Percentiles rank a stretch among this genome's conserved stretches.
Evolutionary conservation across 2,888 invertebrate species (phyloP).

Genomic region (Macropis europaea): DNA sequence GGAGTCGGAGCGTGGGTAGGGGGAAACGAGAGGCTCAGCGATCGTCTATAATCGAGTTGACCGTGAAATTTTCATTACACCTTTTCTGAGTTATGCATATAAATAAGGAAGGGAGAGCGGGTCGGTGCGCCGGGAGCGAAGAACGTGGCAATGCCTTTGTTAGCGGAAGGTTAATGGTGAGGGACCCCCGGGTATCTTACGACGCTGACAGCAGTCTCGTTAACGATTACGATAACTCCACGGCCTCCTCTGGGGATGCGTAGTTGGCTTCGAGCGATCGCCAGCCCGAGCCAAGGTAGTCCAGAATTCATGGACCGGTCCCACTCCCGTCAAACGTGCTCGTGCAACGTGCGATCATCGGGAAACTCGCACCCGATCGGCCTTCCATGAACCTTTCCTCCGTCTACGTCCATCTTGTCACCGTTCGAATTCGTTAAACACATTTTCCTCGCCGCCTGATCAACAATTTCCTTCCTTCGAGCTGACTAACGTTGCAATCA

Average conservation of each 20-base stretch:
- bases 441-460: no score
- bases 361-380: no score
- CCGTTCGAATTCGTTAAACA: no score
- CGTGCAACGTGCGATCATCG: constrained; percentile 13
- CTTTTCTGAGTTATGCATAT: constrained; percentile 77
- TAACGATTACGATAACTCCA: constrained; percentile 75
- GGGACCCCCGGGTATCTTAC: constrained; percentile 73
- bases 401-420: no score
- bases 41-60: constrained; percentile 67
- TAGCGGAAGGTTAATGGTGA: constrained; percentile 75
- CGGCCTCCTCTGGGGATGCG: constrained; percentile 59
- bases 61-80: constrained; percentile 78
- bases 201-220: constrained; percentile 75
- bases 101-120: constrained; percentile 73
- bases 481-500: no score
- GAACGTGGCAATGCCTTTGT: constrained; percentile 76
- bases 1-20: not conserved
- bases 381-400: no score
- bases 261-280: constrained; percentile 47
- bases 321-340: constrained; percentile 20
- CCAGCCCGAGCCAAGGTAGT: constrained; percentile 45
- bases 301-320: constrained; percentile 48
- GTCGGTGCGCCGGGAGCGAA: constrained; percentile 66
- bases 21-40: constrained; percentile 34
- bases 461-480: no score